Evolutionary conservation across 92 coral and sea anemone species (phyloP), one percentile per base, ranked within the genome.

Genomic region (Epizoanthus ramosus): DNA sequence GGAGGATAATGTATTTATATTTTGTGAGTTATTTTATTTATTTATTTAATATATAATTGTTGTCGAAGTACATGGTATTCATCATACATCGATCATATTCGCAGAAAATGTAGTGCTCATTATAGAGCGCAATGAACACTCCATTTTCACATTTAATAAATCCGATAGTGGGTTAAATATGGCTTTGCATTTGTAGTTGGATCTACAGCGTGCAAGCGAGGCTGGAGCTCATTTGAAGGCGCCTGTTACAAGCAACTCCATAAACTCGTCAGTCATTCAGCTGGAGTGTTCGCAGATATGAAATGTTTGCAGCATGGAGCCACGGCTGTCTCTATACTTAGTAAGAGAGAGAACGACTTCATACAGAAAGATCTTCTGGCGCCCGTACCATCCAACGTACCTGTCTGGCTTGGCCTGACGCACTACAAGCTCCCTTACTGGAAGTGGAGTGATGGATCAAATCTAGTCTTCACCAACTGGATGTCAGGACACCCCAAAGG

Each of bases 401-500:
- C 71, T 1, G 16, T 22, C 15, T 66, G 71, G 71, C 25, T 66
- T 66, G 71, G 71, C 16, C 71, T 66, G 6, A 24, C 28, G 71
- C 25, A 24, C 28, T 41, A 5, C 19, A 41, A 41, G 15, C 35
- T 66, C 18, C 25, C 18, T 8, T 66, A 5, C 37, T 66, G 71
- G 71, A 24, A 66, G 41, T 66, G 71, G 71, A 22, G 15, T 24
- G 71, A 66, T 66, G 71, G 71, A 16, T 66, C 71, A 12, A 10
- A 24, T 24, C 3, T 66, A 28, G 19, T 0, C 18, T 66, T 24
- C n/a, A 66, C 71, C 33, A 66, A 66, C 71, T 66, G 71, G 71
- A 16, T 10, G 13, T 33, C 39, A 24, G 6, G 23, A 19, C 18
- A 17, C 15, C 39, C 71, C 33, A 25, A 66, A 41, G 28, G 16